These are phyloP conservation scores for Rynchops niger DNA, from an alignment of 2,113 vertebrate genomes.

Conservation along the genomic window DNA sequence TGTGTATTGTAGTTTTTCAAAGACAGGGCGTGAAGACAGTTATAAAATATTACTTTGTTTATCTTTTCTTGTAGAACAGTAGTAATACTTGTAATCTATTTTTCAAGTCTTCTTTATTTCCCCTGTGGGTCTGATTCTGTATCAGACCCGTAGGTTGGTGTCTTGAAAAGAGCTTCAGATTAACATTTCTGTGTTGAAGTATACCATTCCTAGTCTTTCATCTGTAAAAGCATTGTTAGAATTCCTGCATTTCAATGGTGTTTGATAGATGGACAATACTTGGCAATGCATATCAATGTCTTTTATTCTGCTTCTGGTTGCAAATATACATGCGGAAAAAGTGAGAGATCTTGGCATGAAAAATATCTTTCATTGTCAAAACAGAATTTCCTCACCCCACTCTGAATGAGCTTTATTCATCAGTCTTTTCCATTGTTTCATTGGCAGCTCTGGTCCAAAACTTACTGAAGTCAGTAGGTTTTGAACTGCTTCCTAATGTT, in stretches of 20 bases:
- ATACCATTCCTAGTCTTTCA: not conserved
- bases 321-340: not conserved
- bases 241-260: not conserved
- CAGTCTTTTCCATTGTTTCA: not conserved
- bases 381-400: not conserved
- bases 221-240: not conserved
- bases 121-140: not conserved
- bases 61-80: not conserved
- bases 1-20: not conserved
- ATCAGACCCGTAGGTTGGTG: not conserved
- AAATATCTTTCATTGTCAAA: not conserved
- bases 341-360: not conserved
- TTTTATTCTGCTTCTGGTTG: not conserved
- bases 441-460: not conserved
- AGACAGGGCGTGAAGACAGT: not conserved
- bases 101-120: not conserved
- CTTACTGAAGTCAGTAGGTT: not conserved
- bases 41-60: slow-evolving; percentile 18
- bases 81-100: not conserved
- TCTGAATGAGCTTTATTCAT: not conserved
- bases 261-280: not conserved
- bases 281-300: not conserved
- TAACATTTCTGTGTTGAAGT: not conserved
- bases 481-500: not conserved
- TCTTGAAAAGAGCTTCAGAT: not conserved